A percentile compares a stretch with the other conserved stretches of the same genome.
Conservation (phyloP, 1,140 invertebrate species). For the Zaprionus nigranus region DNA sequence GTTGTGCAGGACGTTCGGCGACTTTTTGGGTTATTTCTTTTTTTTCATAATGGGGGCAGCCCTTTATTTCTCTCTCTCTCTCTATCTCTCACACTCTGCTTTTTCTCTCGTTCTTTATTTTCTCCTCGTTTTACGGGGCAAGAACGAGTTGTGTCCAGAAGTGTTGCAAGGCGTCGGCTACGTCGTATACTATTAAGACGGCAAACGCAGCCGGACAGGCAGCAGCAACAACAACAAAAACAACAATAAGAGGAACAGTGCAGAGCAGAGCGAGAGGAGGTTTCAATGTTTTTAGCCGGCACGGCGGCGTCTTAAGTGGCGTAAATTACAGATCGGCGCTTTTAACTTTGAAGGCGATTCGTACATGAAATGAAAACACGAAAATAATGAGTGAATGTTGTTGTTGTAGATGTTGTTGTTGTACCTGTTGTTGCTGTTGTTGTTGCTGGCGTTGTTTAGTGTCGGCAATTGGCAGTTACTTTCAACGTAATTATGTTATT, state of each 20-base stretch:
- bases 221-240: conserved; percentile 49
- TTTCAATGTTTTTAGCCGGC: conserved; percentile 71
- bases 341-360: conserved; percentile 84
- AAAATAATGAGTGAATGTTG: conserved; percentile 80
- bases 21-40: conserved; percentile 12
- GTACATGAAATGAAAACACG: conserved; percentile 85
- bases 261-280: conserved; percentile 45
- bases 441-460: conserved; percentile 67
- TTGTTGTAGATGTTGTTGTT: conserved; percentile 46
- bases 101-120: background rate
- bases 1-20: background rate
- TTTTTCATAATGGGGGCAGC: background rate
- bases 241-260: conserved; percentile 10
- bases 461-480: conserved; percentile 76
- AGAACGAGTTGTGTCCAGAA: conserved; percentile 23
- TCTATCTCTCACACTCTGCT: background rate
- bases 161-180: conserved; percentile 53
- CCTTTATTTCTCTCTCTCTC: background rate
- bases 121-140: background rate
- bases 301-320: conserved; percentile 83
- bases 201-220: conserved; percentile 45
- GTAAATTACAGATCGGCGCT: conserved; percentile 84
- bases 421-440: conserved; percentile 53
- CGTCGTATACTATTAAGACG: conserved; percentile 60
- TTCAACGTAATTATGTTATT: conserved; percentile 66